Conservation (phyloP, 2,888 invertebrate species). For the Caenorhabditis imperialis region DNA sequence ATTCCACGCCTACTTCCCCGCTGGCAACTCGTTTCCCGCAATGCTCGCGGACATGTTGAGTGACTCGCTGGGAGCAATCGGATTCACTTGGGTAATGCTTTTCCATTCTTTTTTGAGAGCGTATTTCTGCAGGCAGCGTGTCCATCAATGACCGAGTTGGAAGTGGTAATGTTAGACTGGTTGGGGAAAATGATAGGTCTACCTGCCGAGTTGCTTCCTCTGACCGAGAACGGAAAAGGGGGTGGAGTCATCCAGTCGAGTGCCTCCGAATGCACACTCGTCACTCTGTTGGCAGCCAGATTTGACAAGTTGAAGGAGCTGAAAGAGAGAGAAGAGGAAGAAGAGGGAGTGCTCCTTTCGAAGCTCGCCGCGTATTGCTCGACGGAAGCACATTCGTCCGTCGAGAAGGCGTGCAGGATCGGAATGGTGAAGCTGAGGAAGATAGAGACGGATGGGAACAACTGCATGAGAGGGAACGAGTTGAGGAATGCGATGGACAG, state of each 20-base stretch:
- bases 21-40: constrained; percentile 97
- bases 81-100: constrained; percentile 96
- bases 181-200: constrained; percentile 90
- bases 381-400: constrained; percentile 96
- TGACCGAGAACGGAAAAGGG: constrained; percentile 84
- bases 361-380: constrained; percentile 97
- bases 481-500: constrained; percentile 89
- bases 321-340: constrained; percentile 85
- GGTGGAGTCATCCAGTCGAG: constrained; percentile 84
- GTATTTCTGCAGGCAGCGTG: constrained; percentile 88
- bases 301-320: constrained; percentile 84
- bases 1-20: constrained; percentile 98
- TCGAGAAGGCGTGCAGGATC: constrained; percentile 94
- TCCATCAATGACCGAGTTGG: constrained; percentile 96
- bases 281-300: constrained; percentile 92
- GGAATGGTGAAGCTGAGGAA: constrained; percentile 93
- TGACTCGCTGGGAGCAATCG: constrained; percentile 95
- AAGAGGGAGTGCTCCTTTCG: constrained; percentile 92
- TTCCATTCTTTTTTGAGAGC: background rate
- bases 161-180: constrained; percentile 98
- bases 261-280: constrained; percentile 94
- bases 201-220: constrained; percentile 92
- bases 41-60: constrained; percentile 97
- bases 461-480: constrained; percentile 88
- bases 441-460: constrained; percentile 89